Evolutionary conservation across 2,888 invertebrate genomes (phyloP), one percentile per base, ranked within the genome.

Genomic region (Caenorhabditis sp.): DNA sequence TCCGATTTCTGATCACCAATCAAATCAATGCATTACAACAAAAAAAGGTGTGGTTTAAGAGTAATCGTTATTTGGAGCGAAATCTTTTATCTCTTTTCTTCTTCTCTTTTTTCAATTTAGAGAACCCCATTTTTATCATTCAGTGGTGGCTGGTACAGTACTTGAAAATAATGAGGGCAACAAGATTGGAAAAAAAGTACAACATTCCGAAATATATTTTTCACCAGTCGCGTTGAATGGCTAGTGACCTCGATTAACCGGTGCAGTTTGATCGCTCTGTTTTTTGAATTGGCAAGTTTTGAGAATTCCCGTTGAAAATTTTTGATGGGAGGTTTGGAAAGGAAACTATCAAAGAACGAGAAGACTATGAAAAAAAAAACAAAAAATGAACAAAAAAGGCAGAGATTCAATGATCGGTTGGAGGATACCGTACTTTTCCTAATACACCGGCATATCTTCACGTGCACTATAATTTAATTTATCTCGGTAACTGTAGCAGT

Each of bases 1-100:
- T 41, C n/a, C 58, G 73, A 47, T 70, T 79, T 79, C 26, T 79
- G 72, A 73, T 68, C 72, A 80, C 58, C 72, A 68, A 58, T 64
- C 73, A 80, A 64, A 73, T 74, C 68, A 68, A 80, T 74, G 31
- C 68, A 80, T 74, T 68, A 80, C 66, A 73, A 47, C 19, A 47
- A 1, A 74, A 73, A 74, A 69, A 69, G 80, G 69, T 80, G 80
- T 74, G 74, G 68, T 68, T 59, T 66, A 3, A 64, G 61, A 70
- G 38, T 64, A 58, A 79, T 72, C 64, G 66, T 79, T 72, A 47
- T 56, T 66, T 58, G 58, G 44, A 75, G 54, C 35, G 41, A 54
- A 49, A 74, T 49, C 54, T 31, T 66, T 28, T 19, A 7, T n/a
- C 24, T 41, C 38, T 10, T 38, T 38, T 38, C 12, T 12, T 38